These are phyloP conservation scores for Lophius piscatorius DNA, from an alignment of 2,113 vertebrate genomes.

Conservation along the genomic window DNA sequence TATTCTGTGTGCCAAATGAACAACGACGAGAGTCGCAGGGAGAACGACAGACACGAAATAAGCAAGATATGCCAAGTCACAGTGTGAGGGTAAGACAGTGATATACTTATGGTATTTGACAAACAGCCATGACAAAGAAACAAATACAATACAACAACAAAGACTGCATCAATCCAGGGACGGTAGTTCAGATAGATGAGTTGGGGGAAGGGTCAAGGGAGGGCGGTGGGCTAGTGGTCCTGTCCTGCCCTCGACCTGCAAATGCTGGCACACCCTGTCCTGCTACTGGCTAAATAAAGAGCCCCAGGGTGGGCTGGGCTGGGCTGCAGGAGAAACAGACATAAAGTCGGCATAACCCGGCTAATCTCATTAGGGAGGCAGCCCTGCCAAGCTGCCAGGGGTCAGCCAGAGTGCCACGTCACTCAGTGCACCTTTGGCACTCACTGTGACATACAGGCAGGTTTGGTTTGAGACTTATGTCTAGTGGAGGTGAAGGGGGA, in stretches of 20 bases:
- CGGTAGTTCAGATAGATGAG: constrained; percentile 48
- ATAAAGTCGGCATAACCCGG: constrained; percentile 82
- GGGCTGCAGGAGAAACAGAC: constrained; percentile 79
- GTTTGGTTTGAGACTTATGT: constrained; percentile 49
- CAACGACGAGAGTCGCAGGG: constrained; percentile 20
- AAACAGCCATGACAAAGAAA: constrained; percentile 24
- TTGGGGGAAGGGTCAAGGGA: constrained; percentile 17
- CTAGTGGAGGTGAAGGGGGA: constrained; percentile 45
- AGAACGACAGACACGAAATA: constrained; percentile 6
- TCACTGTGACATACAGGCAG: constrained; percentile 66
- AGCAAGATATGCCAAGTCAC: constrained; percentile 1
- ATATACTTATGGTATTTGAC: constrained; percentile 4
- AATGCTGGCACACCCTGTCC: constrained; percentile 79
- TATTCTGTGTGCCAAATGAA: constrained; percentile 25
- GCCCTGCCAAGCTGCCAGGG: constrained; percentile 78
- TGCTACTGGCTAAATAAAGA: constrained; percentile 81
- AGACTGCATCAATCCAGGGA: constrained; percentile 25
- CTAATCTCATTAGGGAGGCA: constrained; percentile 84
- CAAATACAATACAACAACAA: constrained; percentile 26
- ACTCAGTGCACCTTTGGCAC: constrained; percentile 82
- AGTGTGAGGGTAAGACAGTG: constrained; percentile 4
- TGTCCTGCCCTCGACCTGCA: constrained; percentile 80
- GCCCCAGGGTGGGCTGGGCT: constrained; percentile 74
- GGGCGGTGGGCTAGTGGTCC: constrained; percentile 63
- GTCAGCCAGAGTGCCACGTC: constrained; percentile 85